phyloP scores from a whole-genome alignment of 2,888 invertebrate species.

The Plutella xylostella region DNA sequence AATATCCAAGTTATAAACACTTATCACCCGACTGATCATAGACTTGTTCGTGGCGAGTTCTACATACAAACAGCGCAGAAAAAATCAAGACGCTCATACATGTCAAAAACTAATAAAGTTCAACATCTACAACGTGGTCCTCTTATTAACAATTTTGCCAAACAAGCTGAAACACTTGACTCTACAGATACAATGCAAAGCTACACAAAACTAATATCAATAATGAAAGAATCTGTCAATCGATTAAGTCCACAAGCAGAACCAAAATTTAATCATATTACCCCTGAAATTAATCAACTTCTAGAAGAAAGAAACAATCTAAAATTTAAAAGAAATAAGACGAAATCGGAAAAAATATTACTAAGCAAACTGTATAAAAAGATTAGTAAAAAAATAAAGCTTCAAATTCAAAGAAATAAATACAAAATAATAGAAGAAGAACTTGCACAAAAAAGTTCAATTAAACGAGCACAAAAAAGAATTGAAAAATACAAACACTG shows the following conservation, averaged over 20 bases:
- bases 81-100: background rate
- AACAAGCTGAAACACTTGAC: background rate
- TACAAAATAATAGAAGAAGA: slow-evolving; percentile 1
- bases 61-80: background rate
- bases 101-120: background rate
- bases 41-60: background rate
- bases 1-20: slow-evolving; percentile 1
- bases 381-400: background rate
- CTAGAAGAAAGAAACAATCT: background rate
- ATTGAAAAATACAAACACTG: background rate
- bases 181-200: background rate
- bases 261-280: background rate
- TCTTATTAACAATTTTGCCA: background rate
- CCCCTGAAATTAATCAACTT: background rate
- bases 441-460: background rate
- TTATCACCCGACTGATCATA: background rate
- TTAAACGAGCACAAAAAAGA: background rate
- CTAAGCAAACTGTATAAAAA: background rate
- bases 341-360: background rate
- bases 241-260: background rate
- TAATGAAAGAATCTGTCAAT: too few relatives aligned
- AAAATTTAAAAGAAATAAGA: background rate
- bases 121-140: background rate
- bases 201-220: background rate
- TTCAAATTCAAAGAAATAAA: background rate